Base-by-base conservation (phyloP, 2,888 invertebrate species). In the Drosophila dives region DNA sequence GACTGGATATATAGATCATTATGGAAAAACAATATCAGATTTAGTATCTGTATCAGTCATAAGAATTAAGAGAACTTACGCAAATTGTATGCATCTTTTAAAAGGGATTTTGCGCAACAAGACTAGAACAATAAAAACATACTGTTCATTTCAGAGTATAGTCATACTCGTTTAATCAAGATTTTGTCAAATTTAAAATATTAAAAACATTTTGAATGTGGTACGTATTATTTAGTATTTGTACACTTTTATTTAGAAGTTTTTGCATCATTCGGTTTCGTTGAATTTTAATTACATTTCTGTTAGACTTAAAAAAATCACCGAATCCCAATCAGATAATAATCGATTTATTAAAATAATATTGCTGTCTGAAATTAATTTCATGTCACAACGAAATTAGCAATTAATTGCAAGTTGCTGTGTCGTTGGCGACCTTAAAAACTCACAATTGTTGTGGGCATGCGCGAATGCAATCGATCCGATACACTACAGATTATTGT, bases 401-500 rank as follows among this genome's bases (percentile, higher is more conserved):
- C 32, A 55, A 1, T 34, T 50, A 23, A 59, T 88, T 83, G 80
- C 89, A 86, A 88, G 83, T 83, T 70, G 75, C 67, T 64, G 40
- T 17, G 48, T 23, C 10, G 42, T 61, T 40, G 38, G 55, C 33
- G 45, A 23, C 48, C 40, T 49, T 54, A 49, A 49, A 48, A 65
- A 40, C 63, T 51, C 42, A 75, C 64, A 71, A 34, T 65, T 64
- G 10, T 48, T 77, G 34, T 77, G 64, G 79, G 66, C 85, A 86
- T 86, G 85, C 85, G 75, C 88, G 84, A 87, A 86, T 87, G 82
- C 90, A 86, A 55, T 83, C 83, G 64, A 20, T 62, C 83, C 86
- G 59, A 54, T 45, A 65, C 66, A 58, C 74, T 79, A 84, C 78
- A 26, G 49, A 49, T 56, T 58, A 38, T 12, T 32, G 26, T 11